phyloP scores from a whole-genome alignment of 1,140 invertebrate species.

The Marisa cornuarietis region DNA sequence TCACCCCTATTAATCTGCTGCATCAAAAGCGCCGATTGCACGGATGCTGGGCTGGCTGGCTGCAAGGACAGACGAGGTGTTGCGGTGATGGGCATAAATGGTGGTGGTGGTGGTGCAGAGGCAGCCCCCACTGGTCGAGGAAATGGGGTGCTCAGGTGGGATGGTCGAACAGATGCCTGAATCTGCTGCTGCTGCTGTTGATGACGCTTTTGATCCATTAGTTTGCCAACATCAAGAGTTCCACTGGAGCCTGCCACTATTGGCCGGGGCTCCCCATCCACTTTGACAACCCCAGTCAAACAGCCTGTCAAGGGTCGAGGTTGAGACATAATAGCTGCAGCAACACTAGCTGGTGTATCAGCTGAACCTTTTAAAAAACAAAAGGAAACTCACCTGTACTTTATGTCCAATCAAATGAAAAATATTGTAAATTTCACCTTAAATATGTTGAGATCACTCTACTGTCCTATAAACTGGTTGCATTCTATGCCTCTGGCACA shows the following conservation, averaged over 20 bases:
- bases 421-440: too few species aligned
- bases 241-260: slow-evolving; percentile 12
- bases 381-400: not conserved
- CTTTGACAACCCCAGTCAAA: not conserved
- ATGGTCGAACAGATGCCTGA: slow-evolving; percentile 24
- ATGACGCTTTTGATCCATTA: slow-evolving; percentile 39
- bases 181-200: slow-evolving; percentile 44
- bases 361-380: not conserved
- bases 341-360: not conserved
- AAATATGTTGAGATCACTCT: too few species aligned
- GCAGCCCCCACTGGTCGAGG: slow-evolving; percentile 33
- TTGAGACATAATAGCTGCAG: not conserved
- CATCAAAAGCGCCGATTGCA: slow-evolving; percentile 40
- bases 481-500: too few species aligned
- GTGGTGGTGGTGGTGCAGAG: slow-evolving; percentile 35
- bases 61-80: slow-evolving; percentile 38
- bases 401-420: too few species aligned
- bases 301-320: slow-evolving; percentile 25
- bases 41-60: slow-evolving; percentile 13
- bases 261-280: slow-evolving; percentile 22
- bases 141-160: slow-evolving; percentile 29
- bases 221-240: slow-evolving; percentile 37
- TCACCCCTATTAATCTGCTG: slow-evolving; percentile 46
- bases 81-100: slow-evolving; percentile 45
- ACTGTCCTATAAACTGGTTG: too few species aligned